phyloP scores from a whole-genome alignment of 1,140 invertebrate genomes.

The Eubasilissa regina region DNA sequence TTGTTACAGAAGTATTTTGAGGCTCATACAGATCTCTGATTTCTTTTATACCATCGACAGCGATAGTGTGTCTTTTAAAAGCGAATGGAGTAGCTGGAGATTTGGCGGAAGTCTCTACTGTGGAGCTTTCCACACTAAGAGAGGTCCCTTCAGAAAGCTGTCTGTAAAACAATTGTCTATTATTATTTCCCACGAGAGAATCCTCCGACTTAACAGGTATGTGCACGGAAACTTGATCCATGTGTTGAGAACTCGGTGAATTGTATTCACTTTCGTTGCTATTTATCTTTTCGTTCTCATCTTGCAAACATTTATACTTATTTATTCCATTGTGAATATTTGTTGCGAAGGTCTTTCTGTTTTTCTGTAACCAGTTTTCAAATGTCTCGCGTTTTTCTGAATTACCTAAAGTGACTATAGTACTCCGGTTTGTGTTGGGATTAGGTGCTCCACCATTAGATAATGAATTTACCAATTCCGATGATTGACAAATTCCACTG shows the following conservation, averaged over 20 bases:
- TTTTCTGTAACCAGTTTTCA: constrained; percentile 68
- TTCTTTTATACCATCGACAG: constrained; percentile 73
- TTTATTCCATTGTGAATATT: constrained; percentile 22
- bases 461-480: constrained; percentile 73
- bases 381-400: constrained; percentile 63
- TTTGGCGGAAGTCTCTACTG: constrained; percentile 6
- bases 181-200: background rate
- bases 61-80: constrained; percentile 74
- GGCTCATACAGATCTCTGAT: constrained; percentile 59
- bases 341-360: constrained; percentile 60
- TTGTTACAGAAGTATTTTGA: constrained; percentile 26
- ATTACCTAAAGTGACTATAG: constrained; percentile 39
- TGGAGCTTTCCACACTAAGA: constrained; percentile 17
- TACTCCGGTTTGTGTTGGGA: constrained; percentile 23
- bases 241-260: background rate
- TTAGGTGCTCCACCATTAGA: constrained; percentile 1
- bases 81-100: background rate
- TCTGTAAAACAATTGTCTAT: constrained; percentile 53
- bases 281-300: background rate
- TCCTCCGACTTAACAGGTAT: constrained; percentile 18
- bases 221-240: background rate
- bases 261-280: background rate
- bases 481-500: constrained; percentile 80
- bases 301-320: constrained; percentile 32
- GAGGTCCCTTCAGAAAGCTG: constrained; percentile 53